Conservation (phyloP, 2,888 invertebrate genomes). For the Thumatha senex region DNA sequence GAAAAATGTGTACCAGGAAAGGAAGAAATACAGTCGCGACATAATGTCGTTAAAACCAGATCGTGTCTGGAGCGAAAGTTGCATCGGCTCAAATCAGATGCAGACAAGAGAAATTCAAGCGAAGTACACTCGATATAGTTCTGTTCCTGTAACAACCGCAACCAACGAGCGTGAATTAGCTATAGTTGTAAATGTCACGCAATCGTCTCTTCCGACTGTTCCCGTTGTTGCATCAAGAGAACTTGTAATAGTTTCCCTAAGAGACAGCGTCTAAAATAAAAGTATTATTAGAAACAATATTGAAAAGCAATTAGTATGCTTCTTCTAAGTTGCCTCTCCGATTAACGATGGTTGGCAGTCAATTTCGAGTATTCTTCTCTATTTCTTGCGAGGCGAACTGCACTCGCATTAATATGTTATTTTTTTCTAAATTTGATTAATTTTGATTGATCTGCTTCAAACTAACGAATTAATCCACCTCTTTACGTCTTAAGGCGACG, state of each 20-base stretch:
- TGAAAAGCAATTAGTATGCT: too few relatives aligned
- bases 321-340: too few relatives aligned
- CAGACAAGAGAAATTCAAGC: slow-evolving; percentile 62
- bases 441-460: too few relatives aligned
- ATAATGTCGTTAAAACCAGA: slow-evolving; percentile 57
- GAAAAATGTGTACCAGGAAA: slow-evolving; percentile 28
- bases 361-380: too few relatives aligned
- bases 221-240: slow-evolving; percentile 15
- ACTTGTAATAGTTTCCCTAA: slow-evolving; percentile 29
- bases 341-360: too few relatives aligned
- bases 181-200: slow-evolving; percentile 72
- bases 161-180: slow-evolving; percentile 65
- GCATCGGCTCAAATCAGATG: slow-evolving; percentile 70
- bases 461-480: too few relatives aligned
- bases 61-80: slow-evolving; percentile 72
- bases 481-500: too few relatives aligned
- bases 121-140: slow-evolving; percentile 63
- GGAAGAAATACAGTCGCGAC: slow-evolving; percentile 38
- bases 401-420: too few relatives aligned
- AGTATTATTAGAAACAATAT: too few relatives aligned
- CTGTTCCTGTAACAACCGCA: slow-evolving; percentile 60
- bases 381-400: too few relatives aligned
- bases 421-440: too few relatives aligned
- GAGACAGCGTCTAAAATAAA: slow-evolving; percentile 32
- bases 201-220: slow-evolving; percentile 36